phyloP scores from a whole-genome alignment of 2,888 invertebrate genomes.

The Eledone cirrhosa region DNA sequence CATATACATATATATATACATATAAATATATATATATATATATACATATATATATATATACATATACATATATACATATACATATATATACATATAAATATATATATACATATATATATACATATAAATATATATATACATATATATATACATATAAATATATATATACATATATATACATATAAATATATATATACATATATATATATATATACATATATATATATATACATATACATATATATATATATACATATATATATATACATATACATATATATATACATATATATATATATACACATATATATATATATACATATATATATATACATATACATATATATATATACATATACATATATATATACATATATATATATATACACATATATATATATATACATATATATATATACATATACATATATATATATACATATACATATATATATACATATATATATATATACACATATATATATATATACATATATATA shows the following conservation, averaged over 20 bases:
- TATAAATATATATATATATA: slow-evolving; percentile 6
- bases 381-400: slow-evolving; percentile 1
- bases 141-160: neutral
- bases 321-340: neutral
- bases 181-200: neutral
- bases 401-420: neutral
- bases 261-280: neutral
- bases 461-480: neutral
- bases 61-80: neutral
- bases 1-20: neutral
- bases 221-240: neutral
- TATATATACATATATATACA: neutral
- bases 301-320: neutral
- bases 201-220: neutral
- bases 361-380: neutral
- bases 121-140: neutral
- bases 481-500: neutral
- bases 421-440: neutral
- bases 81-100: neutral
- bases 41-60: neutral
- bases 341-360: neutral
- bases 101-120: neutral
- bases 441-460: neutral
- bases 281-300: neutral
- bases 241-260: neutral